Evolutionary conservation across 2,888 invertebrate genomes (phyloP), one percentile per base, ranked within the genome.

Genomic region (Troilus luridus): DNA sequence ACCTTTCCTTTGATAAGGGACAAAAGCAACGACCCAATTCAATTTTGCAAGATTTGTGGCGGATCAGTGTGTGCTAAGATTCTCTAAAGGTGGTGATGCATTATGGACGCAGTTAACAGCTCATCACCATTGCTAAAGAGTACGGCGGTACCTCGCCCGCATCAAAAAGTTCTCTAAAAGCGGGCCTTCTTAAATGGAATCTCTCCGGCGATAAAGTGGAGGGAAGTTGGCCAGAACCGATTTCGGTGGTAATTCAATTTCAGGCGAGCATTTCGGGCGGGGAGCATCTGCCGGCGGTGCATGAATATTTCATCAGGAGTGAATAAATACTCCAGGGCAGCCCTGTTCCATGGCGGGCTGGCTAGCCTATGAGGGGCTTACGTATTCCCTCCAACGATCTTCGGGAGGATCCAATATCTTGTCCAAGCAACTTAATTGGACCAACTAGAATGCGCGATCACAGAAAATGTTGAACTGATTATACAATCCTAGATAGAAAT

Each of bases 171-270:
- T 77, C 27, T 77, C 72, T 77, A 77, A 77, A 77, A 77, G 41
- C 72, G 27, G 72, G 27, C 19, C 56, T 85, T 85, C 56, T 85
- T 85, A 85, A 85, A 85, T 85, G 85, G 54, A 85, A 85, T 56
- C 56, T 85, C 85, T 58, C 12, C 54, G 56, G n/a, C n/a, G 85
- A 85, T 85, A 85, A 85, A 85, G 54, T 56, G 56, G 85, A 85
- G 56, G n/a, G 56, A 85, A 58, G 56, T 56, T 85, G 85, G 85
- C 9, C 56, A 85, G 85, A 85, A 85, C 85, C 85, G 85, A 85
- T 85, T 85, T 85, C 85, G 85, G 85, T 58, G 85, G 85, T 85
- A 85, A 85, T 85, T 85, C 85, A 85, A 85, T 85, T 85, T 58
- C 85, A 58, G n/a, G 56, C n/a, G 12, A 85, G 56, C 85, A 85